Evolutionary conservation across 2,888 invertebrate genomes (phyloP).

Genomic region (Rhorus exstirpatorius): DNA sequence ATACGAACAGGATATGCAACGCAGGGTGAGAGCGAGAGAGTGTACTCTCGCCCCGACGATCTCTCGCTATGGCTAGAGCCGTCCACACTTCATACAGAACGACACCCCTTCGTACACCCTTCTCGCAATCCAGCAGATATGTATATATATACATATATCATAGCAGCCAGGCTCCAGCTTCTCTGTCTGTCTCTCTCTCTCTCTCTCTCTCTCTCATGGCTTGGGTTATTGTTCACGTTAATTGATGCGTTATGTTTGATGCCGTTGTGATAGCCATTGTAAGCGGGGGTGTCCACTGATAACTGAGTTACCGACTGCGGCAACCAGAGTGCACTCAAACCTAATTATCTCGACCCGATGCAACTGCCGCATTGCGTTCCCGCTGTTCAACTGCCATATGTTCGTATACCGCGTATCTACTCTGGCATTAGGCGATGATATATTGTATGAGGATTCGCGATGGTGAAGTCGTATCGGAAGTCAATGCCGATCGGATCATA

Average conservation of each 20-base stretch:
- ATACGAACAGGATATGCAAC: constrained; percentile 50
- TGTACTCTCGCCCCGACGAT: constrained; percentile 59
- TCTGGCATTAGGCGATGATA: constrained; percentile 55
- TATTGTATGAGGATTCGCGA: constrained; percentile 45
- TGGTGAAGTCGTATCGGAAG: constrained; percentile 36
- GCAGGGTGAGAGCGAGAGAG: constrained; percentile 53
- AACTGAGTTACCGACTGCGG: constrained; percentile 86
- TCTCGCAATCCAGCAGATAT: constrained; percentile 45
- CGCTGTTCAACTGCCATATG: constrained; percentile 62
- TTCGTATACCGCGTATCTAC: constrained; percentile 33
- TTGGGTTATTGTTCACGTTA: constrained; percentile 86
- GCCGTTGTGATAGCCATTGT: constrained; percentile 86
- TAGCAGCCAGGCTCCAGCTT: constrained; percentile 23
- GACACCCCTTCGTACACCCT: constrained; percentile 66
- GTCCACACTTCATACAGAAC: constrained; percentile 64
- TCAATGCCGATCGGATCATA: constrained; percentile 31
- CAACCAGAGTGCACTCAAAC: constrained; percentile 86
- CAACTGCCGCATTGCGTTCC: constrained; percentile 85
- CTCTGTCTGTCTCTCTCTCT: constrained; percentile 49
- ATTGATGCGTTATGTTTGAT: constrained; percentile 87
- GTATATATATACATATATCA: constrained; percentile 2
- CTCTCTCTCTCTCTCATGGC: constrained; percentile 76
- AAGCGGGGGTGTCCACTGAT: constrained; percentile 85
- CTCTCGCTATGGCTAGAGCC: constrained; percentile 64
- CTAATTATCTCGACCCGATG: constrained; percentile 86